phyloP scores from a whole-genome alignment of 2,113 vertebrate species.

The Atlantisia rogersi region DNA sequence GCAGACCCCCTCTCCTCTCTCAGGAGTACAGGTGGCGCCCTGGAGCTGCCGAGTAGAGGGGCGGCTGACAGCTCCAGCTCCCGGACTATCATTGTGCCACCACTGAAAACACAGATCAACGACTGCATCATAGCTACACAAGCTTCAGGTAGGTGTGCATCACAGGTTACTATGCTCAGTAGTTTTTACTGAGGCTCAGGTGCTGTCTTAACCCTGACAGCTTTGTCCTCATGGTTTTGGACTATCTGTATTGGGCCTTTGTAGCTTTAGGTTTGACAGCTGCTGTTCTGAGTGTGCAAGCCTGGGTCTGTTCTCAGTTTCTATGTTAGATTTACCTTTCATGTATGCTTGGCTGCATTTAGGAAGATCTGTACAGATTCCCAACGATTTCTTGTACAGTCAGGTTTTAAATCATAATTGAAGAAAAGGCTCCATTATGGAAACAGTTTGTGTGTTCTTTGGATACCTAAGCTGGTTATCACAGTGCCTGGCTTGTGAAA shows the following conservation, averaged over 20 bases:
- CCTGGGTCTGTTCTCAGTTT: background rate
- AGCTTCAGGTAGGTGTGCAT: conserved; percentile 73
- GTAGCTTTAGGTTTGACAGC: background rate
- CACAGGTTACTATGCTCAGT: background rate
- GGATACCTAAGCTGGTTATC: background rate
- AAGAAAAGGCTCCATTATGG: background rate
- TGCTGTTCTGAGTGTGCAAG: background rate
- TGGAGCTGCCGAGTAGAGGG: conserved; percentile 71
- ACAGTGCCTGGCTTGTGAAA: fast-evolving
- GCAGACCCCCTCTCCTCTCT: conserved; percentile 77
- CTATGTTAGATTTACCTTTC: background rate
- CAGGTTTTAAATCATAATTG: background rate
- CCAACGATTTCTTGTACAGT: background rate
- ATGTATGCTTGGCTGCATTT: background rate
- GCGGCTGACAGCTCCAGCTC: conserved; percentile 80
- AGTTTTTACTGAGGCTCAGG: background rate
- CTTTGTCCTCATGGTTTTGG: background rate
- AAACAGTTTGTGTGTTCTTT: background rate
- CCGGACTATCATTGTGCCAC: conserved; percentile 88
- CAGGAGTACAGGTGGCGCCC: conserved; percentile 63
- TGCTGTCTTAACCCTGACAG: background rate
- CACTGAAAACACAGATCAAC: conserved; percentile 86
- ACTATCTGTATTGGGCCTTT: background rate
- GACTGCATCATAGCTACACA: conserved; percentile 81
- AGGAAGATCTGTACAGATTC: background rate